These are phyloP conservation scores for Argyrosomus regius DNA, from an alignment of 2,797 vertebrate genomes.

Conservation along the genomic window DNA sequence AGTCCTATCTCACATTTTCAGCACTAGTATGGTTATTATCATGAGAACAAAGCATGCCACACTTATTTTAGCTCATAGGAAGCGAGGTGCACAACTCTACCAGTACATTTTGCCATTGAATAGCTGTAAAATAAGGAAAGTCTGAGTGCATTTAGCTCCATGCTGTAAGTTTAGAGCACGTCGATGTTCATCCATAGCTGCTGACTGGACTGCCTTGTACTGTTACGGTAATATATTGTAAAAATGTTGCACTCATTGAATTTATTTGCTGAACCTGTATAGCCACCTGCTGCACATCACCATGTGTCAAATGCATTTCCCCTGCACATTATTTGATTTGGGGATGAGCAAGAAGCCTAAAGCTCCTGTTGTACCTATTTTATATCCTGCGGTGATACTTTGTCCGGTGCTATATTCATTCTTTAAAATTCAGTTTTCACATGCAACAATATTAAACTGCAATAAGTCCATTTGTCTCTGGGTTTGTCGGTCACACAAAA, in stretches of 20 bases:
- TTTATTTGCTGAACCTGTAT: constrained; percentile 13
- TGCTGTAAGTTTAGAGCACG: neutral
- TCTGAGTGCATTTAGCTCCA: neutral
- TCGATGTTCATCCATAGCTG: constrained; percentile 4
- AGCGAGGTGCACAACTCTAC: neutral
- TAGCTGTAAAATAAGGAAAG: neutral
- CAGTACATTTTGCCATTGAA: neutral
- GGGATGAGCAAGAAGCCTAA: neutral
- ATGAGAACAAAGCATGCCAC: neutral
- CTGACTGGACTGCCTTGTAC: constrained; percentile 23
- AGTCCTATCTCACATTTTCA: neutral
- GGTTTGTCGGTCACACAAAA: constrained; percentile 19
- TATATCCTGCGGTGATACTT: constrained; percentile 5
- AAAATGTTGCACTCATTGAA: constrained; percentile 30
- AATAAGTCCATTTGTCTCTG: constrained; percentile 42
- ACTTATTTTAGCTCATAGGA: neutral
- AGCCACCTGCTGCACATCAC: constrained; percentile 44
- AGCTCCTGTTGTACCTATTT: neutral
- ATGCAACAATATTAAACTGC: constrained; percentile 38
- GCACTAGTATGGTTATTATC: neutral
- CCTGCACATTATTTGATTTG: constrained; percentile 38
- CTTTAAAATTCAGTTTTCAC: constrained; percentile 25
- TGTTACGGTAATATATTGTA: constrained; percentile 22
- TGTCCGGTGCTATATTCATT: constrained; percentile 12
- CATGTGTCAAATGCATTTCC: constrained; percentile 26